These are phyloP conservation scores for Trichopoda pennipes DNA, from an alignment of 2,888 invertebrate species.

Conservation along the genomic window DNA sequence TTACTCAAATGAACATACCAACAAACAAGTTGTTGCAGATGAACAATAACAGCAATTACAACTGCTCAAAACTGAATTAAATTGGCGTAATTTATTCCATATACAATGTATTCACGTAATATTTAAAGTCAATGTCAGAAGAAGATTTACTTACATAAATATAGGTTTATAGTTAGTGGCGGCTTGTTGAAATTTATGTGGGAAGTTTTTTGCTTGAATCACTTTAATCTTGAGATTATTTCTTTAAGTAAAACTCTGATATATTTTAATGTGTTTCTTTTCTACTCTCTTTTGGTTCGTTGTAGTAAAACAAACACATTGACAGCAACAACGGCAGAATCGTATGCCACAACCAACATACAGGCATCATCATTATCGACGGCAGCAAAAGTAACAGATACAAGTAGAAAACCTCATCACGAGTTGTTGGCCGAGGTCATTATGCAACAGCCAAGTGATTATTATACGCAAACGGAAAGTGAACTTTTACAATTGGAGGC, in stretches of 20 bases:
- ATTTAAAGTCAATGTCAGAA: conserved; percentile 31
- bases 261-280: conserved; percentile 27
- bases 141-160: conserved; percentile 57
- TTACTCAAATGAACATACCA: conserved; percentile 49
- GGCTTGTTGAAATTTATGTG: conserved; percentile 63
- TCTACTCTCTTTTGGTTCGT: conserved; percentile 29
- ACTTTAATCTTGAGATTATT: conserved; percentile 49
- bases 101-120: conserved; percentile 3
- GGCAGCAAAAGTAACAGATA: conserved; percentile 23
- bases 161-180: conserved; percentile 35
- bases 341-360: conserved; percentile 32
- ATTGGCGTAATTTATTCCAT: conserved; percentile 61
- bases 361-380: conserved; percentile 46
- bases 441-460: conserved; percentile 78
- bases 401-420: conserved; percentile 69
- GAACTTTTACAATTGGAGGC: conserved; percentile 79
- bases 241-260: conserved; percentile 30
- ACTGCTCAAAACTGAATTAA: conserved; percentile 61
- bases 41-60: conserved; percentile 30
- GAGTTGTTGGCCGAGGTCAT: conserved; percentile 72
- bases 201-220: conserved; percentile 61
- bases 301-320: conserved; percentile 59
- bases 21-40: conserved; percentile 21
- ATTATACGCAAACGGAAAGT: conserved; percentile 80
- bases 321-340: conserved; percentile 39